Conservation (phyloP, 64 coral and sea anemone species). For the Montipora sp. region DNA sequence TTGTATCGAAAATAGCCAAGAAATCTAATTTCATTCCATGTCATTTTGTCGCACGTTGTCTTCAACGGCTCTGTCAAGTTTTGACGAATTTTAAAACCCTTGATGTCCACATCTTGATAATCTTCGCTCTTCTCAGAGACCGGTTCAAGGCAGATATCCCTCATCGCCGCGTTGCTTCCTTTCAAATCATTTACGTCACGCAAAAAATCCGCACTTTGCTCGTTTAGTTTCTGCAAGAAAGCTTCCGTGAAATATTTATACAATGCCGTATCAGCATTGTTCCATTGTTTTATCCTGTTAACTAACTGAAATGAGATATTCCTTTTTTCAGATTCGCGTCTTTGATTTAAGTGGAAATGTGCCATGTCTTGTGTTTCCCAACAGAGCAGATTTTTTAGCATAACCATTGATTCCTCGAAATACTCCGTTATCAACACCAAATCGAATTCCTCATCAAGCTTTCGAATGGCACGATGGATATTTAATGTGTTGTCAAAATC, state of each 20-base stretch:
- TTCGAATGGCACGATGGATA: constrained; percentile 45
- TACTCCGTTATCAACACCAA: constrained; percentile 81
- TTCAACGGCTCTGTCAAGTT: constrained; percentile 63
- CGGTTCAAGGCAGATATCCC: constrained; percentile 64
- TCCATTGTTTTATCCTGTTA: constrained; percentile 78
- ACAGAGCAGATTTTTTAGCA: constrained; percentile 82
- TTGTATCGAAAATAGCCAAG: constrained; percentile 76
- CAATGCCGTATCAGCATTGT: constrained; percentile 62
- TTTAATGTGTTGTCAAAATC: constrained; percentile 75
- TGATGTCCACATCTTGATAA: constrained; percentile 50
- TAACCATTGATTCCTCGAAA: constrained; percentile 90
- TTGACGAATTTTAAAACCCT: constrained; percentile 52
- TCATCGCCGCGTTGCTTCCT: constrained; percentile 43
- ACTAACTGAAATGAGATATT: constrained; percentile 52
- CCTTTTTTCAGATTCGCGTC: constrained; percentile 47
- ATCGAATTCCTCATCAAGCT: constrained; percentile 80
- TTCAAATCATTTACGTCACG: constrained; percentile 69
- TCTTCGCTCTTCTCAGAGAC: constrained; percentile 22
- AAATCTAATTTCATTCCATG: constrained; percentile 86
- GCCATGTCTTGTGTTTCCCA: constrained; percentile 88
- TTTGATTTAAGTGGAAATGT: constrained; percentile 88
- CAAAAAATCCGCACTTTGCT: constrained; percentile 60
- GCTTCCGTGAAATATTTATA: constrained; percentile 78
- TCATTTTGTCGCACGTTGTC: constrained; percentile 79
- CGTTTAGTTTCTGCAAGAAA: constrained; percentile 57